Evolutionary conservation across 2,113 vertebrate genomes (phyloP).

Genomic region (Onychostoma macrolepis): DNA sequence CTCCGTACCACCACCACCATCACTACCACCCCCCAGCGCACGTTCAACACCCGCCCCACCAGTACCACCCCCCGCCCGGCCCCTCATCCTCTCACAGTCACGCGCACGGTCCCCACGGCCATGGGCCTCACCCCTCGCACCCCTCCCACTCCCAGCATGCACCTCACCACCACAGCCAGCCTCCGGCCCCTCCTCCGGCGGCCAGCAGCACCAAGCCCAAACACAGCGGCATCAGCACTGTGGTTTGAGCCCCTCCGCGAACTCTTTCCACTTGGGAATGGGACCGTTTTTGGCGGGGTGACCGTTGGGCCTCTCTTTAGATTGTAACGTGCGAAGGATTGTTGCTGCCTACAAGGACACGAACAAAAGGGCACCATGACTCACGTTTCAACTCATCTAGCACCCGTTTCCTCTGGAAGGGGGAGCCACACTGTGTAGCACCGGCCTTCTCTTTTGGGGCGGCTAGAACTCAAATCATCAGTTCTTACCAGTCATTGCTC

Average conservation of each 20-base stretch:
- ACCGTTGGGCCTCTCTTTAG: slow-evolving; percentile 21
- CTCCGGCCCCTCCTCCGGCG: slow-evolving; percentile 65
- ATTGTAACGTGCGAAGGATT: slow-evolving; percentile 26
- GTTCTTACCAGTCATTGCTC: slow-evolving; percentile 6
- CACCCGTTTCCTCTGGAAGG: slow-evolving; percentile 43
- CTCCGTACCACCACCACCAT: slow-evolving; percentile 94
- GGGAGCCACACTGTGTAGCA: slow-evolving; percentile 61
- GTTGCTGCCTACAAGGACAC: slow-evolving; percentile 35
- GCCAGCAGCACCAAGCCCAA: slow-evolving; percentile 87
- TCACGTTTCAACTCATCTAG: slow-evolving; percentile 61
- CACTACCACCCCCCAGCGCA: slow-evolving; percentile 91
- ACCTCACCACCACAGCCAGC: slow-evolving; percentile 81
- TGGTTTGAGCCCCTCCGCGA: slow-evolving; percentile 77
- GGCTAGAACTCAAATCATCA: slow-evolving; percentile 45
- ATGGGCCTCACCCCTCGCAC: slow-evolving; percentile 67
- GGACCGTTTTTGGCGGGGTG: slow-evolving; percentile 34
- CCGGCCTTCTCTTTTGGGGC: slow-evolving; percentile 46
- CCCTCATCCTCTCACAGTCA: slow-evolving; percentile 70
- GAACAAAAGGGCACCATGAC: slow-evolving; percentile 48
- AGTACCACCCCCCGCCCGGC: slow-evolving; percentile 76
- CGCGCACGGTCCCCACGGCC: slow-evolving; percentile 64
- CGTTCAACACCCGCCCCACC: slow-evolving; percentile 81
- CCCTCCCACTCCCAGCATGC: slow-evolving; percentile 73
- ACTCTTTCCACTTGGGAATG: slow-evolving; percentile 21
- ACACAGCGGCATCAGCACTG: slow-evolving; percentile 96